A percentile compares a stretch with the other conserved stretches of the same genome.
phyloP scores from a whole-genome alignment of 2,797 vertebrate species.

The Pseudocheirus occidentalis region DNA sequence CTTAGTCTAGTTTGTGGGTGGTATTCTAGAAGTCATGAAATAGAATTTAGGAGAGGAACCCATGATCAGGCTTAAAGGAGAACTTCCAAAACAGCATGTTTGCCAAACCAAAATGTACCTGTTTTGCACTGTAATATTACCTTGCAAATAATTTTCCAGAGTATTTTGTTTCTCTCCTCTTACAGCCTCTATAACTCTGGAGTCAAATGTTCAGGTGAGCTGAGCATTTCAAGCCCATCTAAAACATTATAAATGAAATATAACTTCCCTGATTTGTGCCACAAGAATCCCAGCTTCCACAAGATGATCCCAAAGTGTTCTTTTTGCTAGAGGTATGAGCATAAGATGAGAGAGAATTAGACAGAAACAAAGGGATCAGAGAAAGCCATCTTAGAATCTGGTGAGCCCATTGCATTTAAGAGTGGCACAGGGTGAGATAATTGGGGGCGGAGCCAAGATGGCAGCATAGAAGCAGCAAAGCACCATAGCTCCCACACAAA shows the following conservation, averaged over 20 bases:
- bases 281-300: not conserved
- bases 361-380: not conserved
- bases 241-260: not conserved
- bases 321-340: not conserved
- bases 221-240: not conserved
- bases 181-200: not conserved
- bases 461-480: no score
- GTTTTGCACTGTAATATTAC: not conserved
- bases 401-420: not conserved
- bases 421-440: not conserved
- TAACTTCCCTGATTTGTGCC: not conserved
- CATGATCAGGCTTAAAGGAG: not conserved
- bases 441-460: no score
- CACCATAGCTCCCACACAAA: no score
- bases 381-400: not conserved
- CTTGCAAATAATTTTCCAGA: not conserved
- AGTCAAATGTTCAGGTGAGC: not conserved
- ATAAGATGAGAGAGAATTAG: not conserved
- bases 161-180: constrained; percentile 10
- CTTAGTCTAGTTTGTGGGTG: not conserved
- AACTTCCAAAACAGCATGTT: not conserved
- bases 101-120: not conserved
- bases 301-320: not conserved
- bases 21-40: not conserved
- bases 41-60: not conserved